These are phyloP conservation scores for Neodiprion virginianus DNA, from an alignment of 1,140 invertebrate species.

Conservation along the genomic window DNA sequence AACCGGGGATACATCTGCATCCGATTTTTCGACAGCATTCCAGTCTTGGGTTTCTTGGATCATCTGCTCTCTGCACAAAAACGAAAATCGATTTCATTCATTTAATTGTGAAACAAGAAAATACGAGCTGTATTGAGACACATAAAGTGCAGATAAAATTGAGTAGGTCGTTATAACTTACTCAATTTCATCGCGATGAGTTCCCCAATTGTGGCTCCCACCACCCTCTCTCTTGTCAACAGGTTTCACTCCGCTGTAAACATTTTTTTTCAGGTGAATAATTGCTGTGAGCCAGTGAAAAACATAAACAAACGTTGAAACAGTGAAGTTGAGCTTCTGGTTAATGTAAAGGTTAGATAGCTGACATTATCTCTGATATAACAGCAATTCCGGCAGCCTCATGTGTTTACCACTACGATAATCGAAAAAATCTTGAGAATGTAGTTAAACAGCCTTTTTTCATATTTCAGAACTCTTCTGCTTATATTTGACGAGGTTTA, in stretches of 20 bases:
- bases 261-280: slow-evolving; percentile 58
- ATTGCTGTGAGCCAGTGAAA: slow-evolving; percentile 10
- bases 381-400: too few species aligned
- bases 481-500: too few species aligned
- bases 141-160: too few species aligned
- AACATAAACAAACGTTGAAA: slow-evolving; percentile 20
- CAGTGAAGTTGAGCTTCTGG: background rate
- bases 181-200: slow-evolving; percentile 89
- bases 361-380: background rate
- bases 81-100: background rate
- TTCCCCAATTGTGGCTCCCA: slow-evolving; percentile 96
- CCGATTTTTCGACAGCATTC: slow-evolving; percentile 55
- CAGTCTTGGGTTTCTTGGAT: slow-evolving; percentile 61
- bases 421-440: background rate
- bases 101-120: too few species aligned
- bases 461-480: too few species aligned
- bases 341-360: slow-evolving; percentile 13
- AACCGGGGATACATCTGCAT: slow-evolving; percentile 41
- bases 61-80: slow-evolving; percentile 47
- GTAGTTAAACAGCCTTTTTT: background rate
- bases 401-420: too few species aligned
- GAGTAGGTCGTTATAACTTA: slow-evolving; percentile 52
- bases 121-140: too few species aligned
- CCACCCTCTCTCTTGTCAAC: slow-evolving; percentile 93
- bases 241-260: slow-evolving; percentile 86